Conservation (phyloP, 2,888 invertebrate genomes). For the Tanytarsus gracilentus region DNA sequence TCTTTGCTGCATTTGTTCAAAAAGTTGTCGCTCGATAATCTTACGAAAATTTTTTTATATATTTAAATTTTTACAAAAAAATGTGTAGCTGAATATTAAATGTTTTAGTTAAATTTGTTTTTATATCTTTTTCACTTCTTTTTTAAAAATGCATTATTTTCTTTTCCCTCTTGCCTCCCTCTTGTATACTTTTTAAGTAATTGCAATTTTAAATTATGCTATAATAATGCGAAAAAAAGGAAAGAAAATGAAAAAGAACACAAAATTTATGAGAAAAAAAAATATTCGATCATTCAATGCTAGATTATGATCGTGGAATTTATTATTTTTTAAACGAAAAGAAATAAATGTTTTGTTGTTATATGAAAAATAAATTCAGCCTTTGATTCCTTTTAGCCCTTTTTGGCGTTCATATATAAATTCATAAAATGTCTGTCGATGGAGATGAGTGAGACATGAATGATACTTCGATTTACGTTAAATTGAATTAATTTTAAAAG, state of each 20-base stretch:
- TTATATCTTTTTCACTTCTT: not conserved
- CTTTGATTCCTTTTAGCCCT: not conserved
- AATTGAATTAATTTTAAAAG: no score
- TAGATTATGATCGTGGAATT: conserved; percentile 25
- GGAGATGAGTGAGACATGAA: no score
- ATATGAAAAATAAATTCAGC: conserved; percentile 13
- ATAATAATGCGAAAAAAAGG: not conserved
- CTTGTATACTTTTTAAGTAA: not conserved
- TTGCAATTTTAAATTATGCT: conserved; percentile 25
- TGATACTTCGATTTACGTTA: no score
- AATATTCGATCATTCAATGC: conserved; percentile 14
- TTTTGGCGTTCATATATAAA: no score
- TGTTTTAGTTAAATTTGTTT: not conserved
- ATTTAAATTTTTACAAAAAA: no score
- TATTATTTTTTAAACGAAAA: conserved; percentile 28
- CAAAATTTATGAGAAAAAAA: conserved; percentile 8
- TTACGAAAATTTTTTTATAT: no score
- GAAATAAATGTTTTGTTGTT: conserved; percentile 29
- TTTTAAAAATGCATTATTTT: not conserved
- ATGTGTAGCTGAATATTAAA: no score
- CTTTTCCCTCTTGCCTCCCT: not conserved
- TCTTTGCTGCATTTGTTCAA: not conserved
- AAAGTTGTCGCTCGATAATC: not conserved
- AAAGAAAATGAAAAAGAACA: conserved; percentile 4
- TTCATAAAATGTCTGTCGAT: no score